Base-by-base conservation (phyloP, 2,113 vertebrate species). In the Mesitornis unicolor region DNA sequence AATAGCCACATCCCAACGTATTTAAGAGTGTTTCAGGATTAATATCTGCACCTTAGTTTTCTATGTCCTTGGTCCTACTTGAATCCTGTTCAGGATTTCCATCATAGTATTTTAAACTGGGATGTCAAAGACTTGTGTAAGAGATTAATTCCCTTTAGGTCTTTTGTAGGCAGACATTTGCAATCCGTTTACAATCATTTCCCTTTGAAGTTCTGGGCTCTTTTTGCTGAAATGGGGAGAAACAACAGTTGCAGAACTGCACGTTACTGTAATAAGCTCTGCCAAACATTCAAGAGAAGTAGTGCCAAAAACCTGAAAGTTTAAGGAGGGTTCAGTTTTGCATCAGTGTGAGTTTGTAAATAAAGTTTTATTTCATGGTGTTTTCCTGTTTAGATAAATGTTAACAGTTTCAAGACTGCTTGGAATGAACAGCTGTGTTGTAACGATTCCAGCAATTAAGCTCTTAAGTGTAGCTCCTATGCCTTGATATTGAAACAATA, bases 321-420 rank as follows among this genome's bases (percentile, higher is more conserved):
- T 92, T 84, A 91, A 85, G 61, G 43, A 87, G 9, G 60, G 56
- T 95, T 95, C 89, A 91, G 26, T 89, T 89, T 84, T 95, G 84
- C 56, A 93, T 84, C 84, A 64, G 77, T 95, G 85, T 95, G 86
- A 93, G 87, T 95, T 95, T 78, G 84, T 97, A 95, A 97, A 95
- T 93, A 94, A 95, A 87, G 77, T 90, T 95, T 91, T 92, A 87
- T 91, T 94, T 89, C 91, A 60, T 78, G 77, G 73, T 96, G 81
- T 84, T 96, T 95, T 96, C 91, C 89, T 96, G 89, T 96, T 90
- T 97, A 84, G 77, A 87, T 92, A 95, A 95, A 48, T 78, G 77
- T 87, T 95, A 97, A 87, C 65, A 63, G 76, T 96, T 95, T 96
- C 94, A 95, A 95, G 78, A 35, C 24, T 89, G 43, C 86, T 93